Base-by-base conservation (phyloP, 2,797 vertebrate genomes). In the Dallia pectoralis region DNA sequence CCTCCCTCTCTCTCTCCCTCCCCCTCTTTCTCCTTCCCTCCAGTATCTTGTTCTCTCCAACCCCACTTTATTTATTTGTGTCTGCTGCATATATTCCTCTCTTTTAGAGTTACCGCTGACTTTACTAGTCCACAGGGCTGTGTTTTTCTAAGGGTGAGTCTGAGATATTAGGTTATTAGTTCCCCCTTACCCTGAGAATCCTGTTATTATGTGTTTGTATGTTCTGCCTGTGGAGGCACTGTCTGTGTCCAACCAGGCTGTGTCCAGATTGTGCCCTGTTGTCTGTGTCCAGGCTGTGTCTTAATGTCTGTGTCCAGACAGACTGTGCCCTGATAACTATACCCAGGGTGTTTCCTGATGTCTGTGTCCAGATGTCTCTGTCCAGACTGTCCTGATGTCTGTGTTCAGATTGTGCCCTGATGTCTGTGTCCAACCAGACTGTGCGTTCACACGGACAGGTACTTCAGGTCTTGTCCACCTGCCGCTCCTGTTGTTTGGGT, bases 141-240 rank as follows among this genome's bases (percentile, higher is more conserved):
- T 3, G 70, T 71, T 70, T 63, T 78, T 73, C 74, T 76, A 77
- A 25, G 74, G 70, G 53, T 74, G 76, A 67, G 78, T 22, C 2
- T 8, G 69, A 56, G 66, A n/a, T n/a, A n/a, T 81, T 53, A 44
- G 40, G 14, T 44, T 5, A 40, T 11, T 14, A 44, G 40, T 5
- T 40, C 36, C 4, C 36, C 36, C 36, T 9, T 44, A 44, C 40
- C 40, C 11, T 44, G 9, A 44, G 40, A 1, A 44, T 44, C 40
- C 2, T 44, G 40, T 44, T 44, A 2, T 44, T 69, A 71, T 75
- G 64, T 67, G 71, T 64, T 66, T 74, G 22, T 63, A 49, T 65
- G 69, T 71, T 53, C 49, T 73, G 69, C 33, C 70, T 48, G 44
- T 74, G 40, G 40, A 44, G 1, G 40, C 40, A 44, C 40, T 3